Base-by-base conservation (phyloP, 2,797 vertebrate species). In the Chaetodon trifasciatus region DNA sequence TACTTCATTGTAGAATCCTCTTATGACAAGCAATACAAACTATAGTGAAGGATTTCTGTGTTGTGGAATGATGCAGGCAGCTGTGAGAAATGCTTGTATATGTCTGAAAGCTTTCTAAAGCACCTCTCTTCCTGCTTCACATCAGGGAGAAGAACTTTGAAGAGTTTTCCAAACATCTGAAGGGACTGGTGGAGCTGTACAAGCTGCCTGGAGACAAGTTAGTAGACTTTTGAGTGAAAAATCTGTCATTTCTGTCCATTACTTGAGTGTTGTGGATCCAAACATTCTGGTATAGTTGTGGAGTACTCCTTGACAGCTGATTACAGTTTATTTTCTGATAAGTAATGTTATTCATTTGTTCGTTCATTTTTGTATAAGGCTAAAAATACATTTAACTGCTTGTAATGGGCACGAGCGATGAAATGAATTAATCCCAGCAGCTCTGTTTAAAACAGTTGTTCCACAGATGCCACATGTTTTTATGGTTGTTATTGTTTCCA, bases 131-230 rank as follows among this genome's bases (percentile, higher is more conserved):
- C 8, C 12, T 72, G 17, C 23, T 57, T 84, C 21, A 49, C 57
- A 69, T 74, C 89, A 99, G 98, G 86, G 97, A 99, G 91, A 99
- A 98, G 93, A 97, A 98, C 90, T 99, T 99, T 94, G 97, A 99
- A 87, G 98, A 99, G 88, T 99, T 99, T 94, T 99, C 98, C 23
- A 98, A 99, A 92, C 98, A 99, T 71, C 95, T 99, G 55, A 98
- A 97, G 75, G 98, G 98, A 35, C 95, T 99, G 62, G 98, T 99
- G 76, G 98, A 98, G 89, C 93, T 99, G 9, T 99, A 99, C 91
- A 99, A 98, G 82, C 95, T 99, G 72, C 98, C 98, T 60, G 98
- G 98, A 79, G 98, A 99, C 94, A 98, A 98, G 98, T 99, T 94
- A 95, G 97, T 92, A 28, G 8, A 64, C 5, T 32, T 13, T 16